Base-by-base conservation (phyloP, 2,113 vertebrate species). In the Trochalopteron elliotii region DNA sequence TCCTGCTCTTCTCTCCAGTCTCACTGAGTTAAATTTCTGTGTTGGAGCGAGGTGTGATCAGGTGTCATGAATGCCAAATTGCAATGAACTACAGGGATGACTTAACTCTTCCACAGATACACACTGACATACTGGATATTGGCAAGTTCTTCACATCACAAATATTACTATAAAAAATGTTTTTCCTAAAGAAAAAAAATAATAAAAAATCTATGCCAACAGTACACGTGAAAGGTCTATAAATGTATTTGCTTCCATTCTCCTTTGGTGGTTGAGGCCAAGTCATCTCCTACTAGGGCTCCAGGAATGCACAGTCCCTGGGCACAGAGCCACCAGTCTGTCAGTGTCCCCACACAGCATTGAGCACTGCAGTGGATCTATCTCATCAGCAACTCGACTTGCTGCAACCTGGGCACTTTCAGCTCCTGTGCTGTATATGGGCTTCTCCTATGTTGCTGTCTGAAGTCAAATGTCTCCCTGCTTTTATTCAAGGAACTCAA, bases 341-440 rank as follows among this genome's bases (percentile, higher is more conserved):
- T 12, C 0, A 0, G 31, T 10, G 1, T 40, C 50, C 33, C 30
- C 49, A 21, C 2, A 1, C 44, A 45, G 49, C 15, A 2, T 4
- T 0, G 0, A 69, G 47, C 3, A 0, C 55, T 33, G 71, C 10
- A 7, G 39, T 20, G 31, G 47, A 22, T 47, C 31, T 77, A 31
- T 28, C 69, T 63, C 88, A 75, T 18, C 74, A 75, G 57, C 70
- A 28, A 20, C 14, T 40, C 0, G 0, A 81, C 52, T 55, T 55
- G 59, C 79, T 70, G 72, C 39, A 80, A 27, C 33, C 71, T 11
- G 52, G 50, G 52, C 45, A 60, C 50, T 50, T 8, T 39, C 49
- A 39, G 45, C 49, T 52, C 55, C 35, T 39, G 0, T 21, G 23
- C 24, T 55, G 4, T 9, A 9, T 5, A 12, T 7, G 25, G 57